Base-by-base conservation (phyloP, 2,113 vertebrate species). In the Noturus placidus region DNA sequence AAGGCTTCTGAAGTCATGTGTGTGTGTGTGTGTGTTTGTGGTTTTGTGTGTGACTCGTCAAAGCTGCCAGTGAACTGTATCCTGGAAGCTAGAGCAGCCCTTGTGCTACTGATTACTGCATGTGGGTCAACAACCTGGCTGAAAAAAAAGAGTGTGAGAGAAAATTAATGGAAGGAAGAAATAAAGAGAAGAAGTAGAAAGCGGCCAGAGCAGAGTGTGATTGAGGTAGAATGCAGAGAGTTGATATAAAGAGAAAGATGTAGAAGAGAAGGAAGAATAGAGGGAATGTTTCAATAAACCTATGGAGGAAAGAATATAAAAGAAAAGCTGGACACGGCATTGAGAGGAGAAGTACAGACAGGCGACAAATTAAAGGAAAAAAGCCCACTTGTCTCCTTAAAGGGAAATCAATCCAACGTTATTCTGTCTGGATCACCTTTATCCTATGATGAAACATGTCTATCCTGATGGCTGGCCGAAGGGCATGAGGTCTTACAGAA, bases 51-150 rank as follows among this genome's bases (percentile, higher is more conserved):
- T 80, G 86, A 87, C 63, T 87, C 42, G 50, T 63, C 35, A 42
- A 14, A 46, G 84, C 56, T n/a, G 72, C 52, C 76, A 54, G 50
- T 69, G 61, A 84, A 35, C 35, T n/a, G 67, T 27, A 72, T 11
- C 35, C 67, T 87, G 78, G 76, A 87, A 72, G 65, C 8, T 57
- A 27, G 50, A 87, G 78, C 52, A 72, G 78, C 20, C 46, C 46
- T 67, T 84, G 42, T 78, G 63, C 72, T 67, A 56, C 82, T 88
- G 35, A 88, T 88, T 61, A 59, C 74, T 59, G 52, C 35, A 65
- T 72, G 33, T 57, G 63, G 61, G 61, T 56, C 35, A 70, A 88
- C 50, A 50, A 79, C 59, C 22, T n/a, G 6, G 4, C n/a, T 46
- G n/a, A 83, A 72, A 67, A 77, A 84, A 38, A 27, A 63, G 72